Base-by-base conservation (phyloP, 2,113 vertebrate genomes). In the Crotalus tigris region DNA sequence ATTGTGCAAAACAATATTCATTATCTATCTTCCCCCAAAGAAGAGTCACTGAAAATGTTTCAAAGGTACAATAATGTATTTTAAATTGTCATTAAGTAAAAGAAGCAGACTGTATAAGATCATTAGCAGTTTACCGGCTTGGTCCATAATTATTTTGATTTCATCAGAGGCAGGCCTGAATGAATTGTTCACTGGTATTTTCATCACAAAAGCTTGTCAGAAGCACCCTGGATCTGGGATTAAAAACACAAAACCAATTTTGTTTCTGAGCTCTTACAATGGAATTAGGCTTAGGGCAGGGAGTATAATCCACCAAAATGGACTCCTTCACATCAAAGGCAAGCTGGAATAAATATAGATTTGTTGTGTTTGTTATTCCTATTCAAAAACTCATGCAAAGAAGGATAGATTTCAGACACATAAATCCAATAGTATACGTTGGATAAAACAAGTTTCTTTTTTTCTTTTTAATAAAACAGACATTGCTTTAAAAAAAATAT, bases 81-180 rank as follows among this genome's bases (percentile, higher is more conserved):
- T n/a, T 19, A 3, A 69, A 19, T 64, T 95, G 39, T 93, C 92
- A 92, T 61, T 15, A 93, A 90, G 95, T 91, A 92, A 94, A 88
- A 64, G 29, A 92, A 95, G 54, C 4, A 53, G 69, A 2, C 10
- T 5, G 0, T 91, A 75, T 92, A 88, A 95, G 92, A 85, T 95
- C 96, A 44, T 91, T 94, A 94, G 1, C 86, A 91, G 91, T 64
- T 33, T 69, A 59, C 44, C 92, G 1, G 46, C 90, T 87, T 51
- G 5, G 69, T 13, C 92, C 0, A 0, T 57, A 69, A 29, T 46
- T 90, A 26, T 17, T 91, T 69, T 90, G 55, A 23, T 91, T 91
- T 15, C 9, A 58, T 86, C 81, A 81, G 55, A 86, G 55, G n/a
- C 9, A 87, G 8, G 21, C 4, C 46, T 46, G 17, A 29, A 55